Evolutionary conservation across 2,888 invertebrate genomes (phyloP), one percentile per base, ranked within the genome.

Genomic region (Philereme vetulata): DNA sequence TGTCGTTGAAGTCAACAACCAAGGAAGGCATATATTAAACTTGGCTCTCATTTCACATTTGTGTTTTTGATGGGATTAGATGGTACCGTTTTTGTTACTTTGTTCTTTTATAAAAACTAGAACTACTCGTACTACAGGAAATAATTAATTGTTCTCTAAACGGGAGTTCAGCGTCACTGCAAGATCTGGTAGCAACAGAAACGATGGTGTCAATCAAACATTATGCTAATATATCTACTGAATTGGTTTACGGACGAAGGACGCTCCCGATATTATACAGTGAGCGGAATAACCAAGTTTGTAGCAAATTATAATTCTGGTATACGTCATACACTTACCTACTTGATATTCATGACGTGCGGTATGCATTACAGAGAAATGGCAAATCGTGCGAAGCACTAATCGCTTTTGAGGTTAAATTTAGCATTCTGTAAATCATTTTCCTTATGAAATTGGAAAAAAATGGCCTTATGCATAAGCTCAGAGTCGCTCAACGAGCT

Each of bases 221-320:
- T 72, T 75, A 74, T 72, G 74, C 68, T 66, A 75, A 78, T 70
- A 68, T 33, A 60, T 64, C 62, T 70, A 69, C 66, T 47, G 61
- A 81, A 78, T 75, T 74, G 71, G 76, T 76, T 74, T 76, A 80
- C 71, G 74, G 67, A 74, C 78, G 72, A 81, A 77, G 74, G 76
- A 74, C 76, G 81, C 67, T 78, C 79, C 71, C 72, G 69, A 82
- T 81, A 77, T 81, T 75, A 79, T 77, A 70, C 76, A 71, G 70
- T 71, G 70, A 70, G 68, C 66, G 73, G 70, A 80, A 81, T 82
- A 76, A 74, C 76, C 77, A 76, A 74, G 70, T 78, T 72, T 70
- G 73, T 65, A 71, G 63, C 52, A 78, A 78, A 81, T 81, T 55
- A 62, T 75, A 77, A 79, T 76, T 71, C 64, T 58, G 36, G 58